Evolutionary conservation across 2,888 invertebrate species (phyloP).

Genomic region (Erebia palarica): DNA sequence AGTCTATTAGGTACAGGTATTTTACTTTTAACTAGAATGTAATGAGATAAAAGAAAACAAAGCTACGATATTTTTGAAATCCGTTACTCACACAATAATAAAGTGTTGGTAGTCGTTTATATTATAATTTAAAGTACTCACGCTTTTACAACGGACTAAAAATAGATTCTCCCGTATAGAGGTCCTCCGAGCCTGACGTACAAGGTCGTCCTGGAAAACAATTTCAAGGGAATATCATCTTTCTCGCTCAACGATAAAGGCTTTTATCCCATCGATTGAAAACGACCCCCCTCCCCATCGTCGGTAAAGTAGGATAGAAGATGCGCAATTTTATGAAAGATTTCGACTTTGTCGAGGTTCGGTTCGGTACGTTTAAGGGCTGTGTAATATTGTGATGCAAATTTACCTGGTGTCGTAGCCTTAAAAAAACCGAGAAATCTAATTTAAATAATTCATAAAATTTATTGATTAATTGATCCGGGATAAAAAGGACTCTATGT

Average conservation of each 20-base stretch:
- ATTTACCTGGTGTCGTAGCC: background rate
- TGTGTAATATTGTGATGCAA: slow-evolving; percentile 4
- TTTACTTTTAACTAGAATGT: background rate
- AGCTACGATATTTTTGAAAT: background rate
- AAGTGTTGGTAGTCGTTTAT: background rate
- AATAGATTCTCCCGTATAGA: background rate
- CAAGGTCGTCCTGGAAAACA: slow-evolving; percentile 1
- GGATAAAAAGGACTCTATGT: too few species aligned
- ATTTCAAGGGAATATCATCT: background rate
- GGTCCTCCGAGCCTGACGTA: background rate
- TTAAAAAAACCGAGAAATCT: too few species aligned
- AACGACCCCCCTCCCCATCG: background rate
- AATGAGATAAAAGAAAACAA: background rate
- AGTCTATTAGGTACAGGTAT: too few species aligned
- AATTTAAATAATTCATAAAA: too few species aligned
- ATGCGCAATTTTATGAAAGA: slow-evolving; percentile 12
- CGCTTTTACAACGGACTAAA: background rate
- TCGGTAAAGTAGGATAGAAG: background rate
- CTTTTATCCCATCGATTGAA: background rate
- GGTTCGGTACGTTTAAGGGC: too few species aligned
- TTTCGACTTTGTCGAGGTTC: slow-evolving; percentile 6
- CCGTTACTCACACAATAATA: background rate
- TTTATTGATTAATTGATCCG: too few species aligned
- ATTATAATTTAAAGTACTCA: background rate
- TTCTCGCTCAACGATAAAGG: background rate